Evolutionary conservation across 2,888 invertebrate genomes (phyloP), one percentile per base, ranked within the genome.

Genomic region (Ochlodes sylvanus): DNA sequence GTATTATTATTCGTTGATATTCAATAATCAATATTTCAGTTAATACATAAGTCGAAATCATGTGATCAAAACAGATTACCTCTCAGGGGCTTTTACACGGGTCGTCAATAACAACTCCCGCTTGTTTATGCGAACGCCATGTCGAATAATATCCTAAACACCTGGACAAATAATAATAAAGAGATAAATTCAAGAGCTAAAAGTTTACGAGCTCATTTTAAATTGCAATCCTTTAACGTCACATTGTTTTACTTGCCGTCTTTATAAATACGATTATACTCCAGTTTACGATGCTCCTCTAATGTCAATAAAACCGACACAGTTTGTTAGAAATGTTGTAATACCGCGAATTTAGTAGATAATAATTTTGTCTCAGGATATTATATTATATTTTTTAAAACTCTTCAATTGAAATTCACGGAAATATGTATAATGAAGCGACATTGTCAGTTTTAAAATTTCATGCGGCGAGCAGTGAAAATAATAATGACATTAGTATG

Each of bases 91-190:
- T 17, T 47, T 44, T 47, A 38, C 38, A 12, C 38, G 10, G 38
- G 10, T 38, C 38, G 38, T 38, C 38, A 38, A 38, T 38, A 38
- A 38, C 38, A 38, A 38, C 38, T 38, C 10, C 38, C 38, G 2
- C 34, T 9, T 34, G 34, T 34, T 19, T n/a, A 54, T 32, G 21
- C 5, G 5, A 54, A 32, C 9, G 14, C 15, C 32, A 34, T 12
- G 14, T 7, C 19, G 14, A 12, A 47, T 60, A 60, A 60, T 17
- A 60, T 32, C 32, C 21, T 32, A 14, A 50, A 61, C 32, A 34
- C 47, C 32, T 47, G 61, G 47, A 47, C 47, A 61, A 61, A 61
- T 61, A 61, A 50, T 61, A 61, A 61, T 47, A 60, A 61, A 44
- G n/a, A 19, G 34, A 34, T 50, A 61, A 50, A 61, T 61, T 32